A percentile compares a stretch with the other conserved stretches of the same genome.
phyloP scores from a whole-genome alignment of 2,888 invertebrate genomes.

The Seladonia tumulorum region DNA sequence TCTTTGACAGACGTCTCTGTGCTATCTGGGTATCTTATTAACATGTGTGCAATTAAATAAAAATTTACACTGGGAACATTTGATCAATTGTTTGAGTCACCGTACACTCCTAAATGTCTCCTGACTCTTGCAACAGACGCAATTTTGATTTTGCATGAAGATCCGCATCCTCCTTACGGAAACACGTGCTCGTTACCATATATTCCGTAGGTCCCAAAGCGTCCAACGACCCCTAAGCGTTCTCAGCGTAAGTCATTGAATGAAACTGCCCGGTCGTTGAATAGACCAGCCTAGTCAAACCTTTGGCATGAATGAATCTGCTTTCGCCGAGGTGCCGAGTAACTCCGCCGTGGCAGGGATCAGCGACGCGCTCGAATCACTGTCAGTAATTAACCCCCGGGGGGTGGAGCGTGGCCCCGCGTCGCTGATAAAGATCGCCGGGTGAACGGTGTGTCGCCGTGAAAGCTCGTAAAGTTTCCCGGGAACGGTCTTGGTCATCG shows the following conservation, averaged over 20 bases:
- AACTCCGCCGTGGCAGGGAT: neutral
- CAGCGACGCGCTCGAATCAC: slow-evolving; percentile 31
- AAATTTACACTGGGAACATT: too few relatives aligned
- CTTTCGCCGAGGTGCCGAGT: neutral
- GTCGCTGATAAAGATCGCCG: slow-evolving; percentile 32
- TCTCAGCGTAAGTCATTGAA: neutral
- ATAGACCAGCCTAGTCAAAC: neutral
- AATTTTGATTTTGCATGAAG: too few relatives aligned
- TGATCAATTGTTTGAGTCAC: too few relatives aligned
- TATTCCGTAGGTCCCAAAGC: too few relatives aligned
- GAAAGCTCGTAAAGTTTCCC: slow-evolving; percentile 20
- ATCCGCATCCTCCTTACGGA: too few relatives aligned
- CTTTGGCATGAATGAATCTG: neutral
- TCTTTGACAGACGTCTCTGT: too few relatives aligned
- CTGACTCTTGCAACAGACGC: too few relatives aligned
- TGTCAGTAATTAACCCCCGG: slow-evolving; percentile 43
- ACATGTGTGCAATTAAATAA: too few relatives aligned
- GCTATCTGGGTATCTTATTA: too few relatives aligned
- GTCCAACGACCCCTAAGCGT: neutral
- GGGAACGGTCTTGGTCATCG: slow-evolving; percentile 25
- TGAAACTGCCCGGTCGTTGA: neutral
- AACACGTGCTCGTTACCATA: too few relatives aligned
- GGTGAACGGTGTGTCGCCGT: slow-evolving; percentile 1
- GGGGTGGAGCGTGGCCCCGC: neutral
- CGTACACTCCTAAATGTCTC: too few relatives aligned